phyloP scores from a whole-genome alignment of 2,888 invertebrate genomes.

The Helicoverpa assulta region DNA sequence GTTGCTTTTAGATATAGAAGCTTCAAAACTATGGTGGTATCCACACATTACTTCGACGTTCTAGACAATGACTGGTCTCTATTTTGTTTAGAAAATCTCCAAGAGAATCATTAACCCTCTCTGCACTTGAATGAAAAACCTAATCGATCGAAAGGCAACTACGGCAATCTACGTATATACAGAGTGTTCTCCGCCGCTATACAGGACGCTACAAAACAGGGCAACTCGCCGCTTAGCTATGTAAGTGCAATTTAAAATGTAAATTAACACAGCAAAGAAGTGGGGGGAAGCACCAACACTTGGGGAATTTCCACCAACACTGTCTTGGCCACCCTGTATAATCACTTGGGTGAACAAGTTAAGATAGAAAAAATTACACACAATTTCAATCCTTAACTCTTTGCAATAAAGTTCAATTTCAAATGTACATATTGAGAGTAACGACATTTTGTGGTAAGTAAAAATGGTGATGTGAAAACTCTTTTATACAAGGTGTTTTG shows the following conservation, averaged over 20 bases:
- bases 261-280: constrained; percentile 91
- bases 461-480: constrained; percentile 62
- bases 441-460: constrained; percentile 7
- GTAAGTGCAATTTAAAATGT: constrained; percentile 91
- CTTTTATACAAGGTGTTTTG: constrained; percentile 56
- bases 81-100: background rate
- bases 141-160: constrained; percentile 53
- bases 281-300: constrained; percentile 79
- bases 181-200: constrained; percentile 56
- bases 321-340: constrained; percentile 79
- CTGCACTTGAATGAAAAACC: constrained; percentile 57
- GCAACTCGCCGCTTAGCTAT: constrained; percentile 87
- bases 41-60: no score
- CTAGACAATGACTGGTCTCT: no score
- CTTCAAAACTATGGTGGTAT: no score
- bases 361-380: constrained; percentile 10
- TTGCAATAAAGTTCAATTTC: constrained; percentile 14
- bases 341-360: constrained; percentile 62
- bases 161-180: constrained; percentile 35
- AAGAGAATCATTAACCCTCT: constrained; percentile 11
- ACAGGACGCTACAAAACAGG: constrained; percentile 84
- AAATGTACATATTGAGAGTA: background rate
- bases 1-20: no score
- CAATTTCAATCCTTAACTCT: background rate
- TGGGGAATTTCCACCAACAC: constrained; percentile 80